These are phyloP conservation scores for Macroramphosus scolopax DNA, from an alignment of 2,797 vertebrate genomes.

Conservation along the genomic window DNA sequence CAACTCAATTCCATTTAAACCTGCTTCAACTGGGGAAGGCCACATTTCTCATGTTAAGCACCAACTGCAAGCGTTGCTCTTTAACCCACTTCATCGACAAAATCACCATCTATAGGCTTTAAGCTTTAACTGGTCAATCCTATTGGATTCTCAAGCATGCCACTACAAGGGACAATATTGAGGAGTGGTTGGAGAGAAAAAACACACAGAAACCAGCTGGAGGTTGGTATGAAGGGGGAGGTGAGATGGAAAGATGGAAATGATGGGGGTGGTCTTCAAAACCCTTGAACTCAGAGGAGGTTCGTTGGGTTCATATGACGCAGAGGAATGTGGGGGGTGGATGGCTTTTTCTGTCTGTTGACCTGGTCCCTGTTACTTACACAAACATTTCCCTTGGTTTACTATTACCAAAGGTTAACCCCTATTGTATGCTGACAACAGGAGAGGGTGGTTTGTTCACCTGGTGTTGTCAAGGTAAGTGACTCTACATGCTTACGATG, in stretches of 20 bases:
- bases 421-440: constrained; percentile 35
- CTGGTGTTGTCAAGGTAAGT: constrained; percentile 17
- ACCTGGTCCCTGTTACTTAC: constrained; percentile 35
- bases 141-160: constrained; percentile 39
- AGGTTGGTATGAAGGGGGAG: constrained; percentile 37
- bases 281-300: constrained; percentile 59
- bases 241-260: constrained; percentile 43
- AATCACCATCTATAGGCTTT: no score
- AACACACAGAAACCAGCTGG: constrained; percentile 41
- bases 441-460: constrained; percentile 18
- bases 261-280: constrained; percentile 56
- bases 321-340: constrained; percentile 65
- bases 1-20: no score
- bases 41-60: no score
- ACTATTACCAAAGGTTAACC: constrained; percentile 50
- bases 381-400: constrained; percentile 39
- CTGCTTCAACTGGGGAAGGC: no score
- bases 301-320: constrained; percentile 61
- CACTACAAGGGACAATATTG: constrained; percentile 26
- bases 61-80: no score
- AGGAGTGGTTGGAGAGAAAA: constrained; percentile 12
- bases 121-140: no score
- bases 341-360: constrained; percentile 28
- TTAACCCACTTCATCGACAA: no score
- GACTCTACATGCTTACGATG: background rate